These are phyloP conservation scores for Neopipo cinnamomea DNA, from an alignment of 2,113 vertebrate species.

Conservation along the genomic window DNA sequence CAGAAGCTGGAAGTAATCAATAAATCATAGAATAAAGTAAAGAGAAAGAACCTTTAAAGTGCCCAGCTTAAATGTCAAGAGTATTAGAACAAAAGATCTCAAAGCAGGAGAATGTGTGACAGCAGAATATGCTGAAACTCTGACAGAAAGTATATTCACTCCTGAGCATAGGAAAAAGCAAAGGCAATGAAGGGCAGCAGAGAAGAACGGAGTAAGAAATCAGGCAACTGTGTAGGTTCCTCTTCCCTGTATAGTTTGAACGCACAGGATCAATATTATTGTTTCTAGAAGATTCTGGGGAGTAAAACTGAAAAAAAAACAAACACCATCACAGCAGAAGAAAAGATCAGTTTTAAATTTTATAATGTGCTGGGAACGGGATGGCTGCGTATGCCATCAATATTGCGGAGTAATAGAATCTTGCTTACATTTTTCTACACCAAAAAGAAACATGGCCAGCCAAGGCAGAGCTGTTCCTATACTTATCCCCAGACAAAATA, in stretches of 20 bases:
- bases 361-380: neutral
- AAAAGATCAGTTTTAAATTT: neutral
- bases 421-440: neutral
- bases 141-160: constrained; percentile 1
- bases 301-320: neutral
- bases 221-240: neutral
- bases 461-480: neutral
- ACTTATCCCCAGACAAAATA: neutral
- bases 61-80: constrained; percentile 70
- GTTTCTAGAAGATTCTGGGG: neutral
- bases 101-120: neutral
- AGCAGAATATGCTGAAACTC: constrained; percentile 17
- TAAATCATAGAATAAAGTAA: constrained; percentile 65
- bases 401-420: neutral
- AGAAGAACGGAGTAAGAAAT: neutral
- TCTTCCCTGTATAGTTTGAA: neutral
- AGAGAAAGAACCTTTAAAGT: constrained; percentile 68
- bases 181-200: neutral
- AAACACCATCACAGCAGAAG: neutral
- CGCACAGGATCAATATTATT: neutral
- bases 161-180: neutral
- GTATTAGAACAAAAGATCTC: constrained; percentile 68
- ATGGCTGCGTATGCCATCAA: neutral
- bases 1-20: constrained; percentile 69
- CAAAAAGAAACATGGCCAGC: neutral